Conservation (phyloP, 1,140 invertebrate species). For the Solenopsis invicta region DNA sequence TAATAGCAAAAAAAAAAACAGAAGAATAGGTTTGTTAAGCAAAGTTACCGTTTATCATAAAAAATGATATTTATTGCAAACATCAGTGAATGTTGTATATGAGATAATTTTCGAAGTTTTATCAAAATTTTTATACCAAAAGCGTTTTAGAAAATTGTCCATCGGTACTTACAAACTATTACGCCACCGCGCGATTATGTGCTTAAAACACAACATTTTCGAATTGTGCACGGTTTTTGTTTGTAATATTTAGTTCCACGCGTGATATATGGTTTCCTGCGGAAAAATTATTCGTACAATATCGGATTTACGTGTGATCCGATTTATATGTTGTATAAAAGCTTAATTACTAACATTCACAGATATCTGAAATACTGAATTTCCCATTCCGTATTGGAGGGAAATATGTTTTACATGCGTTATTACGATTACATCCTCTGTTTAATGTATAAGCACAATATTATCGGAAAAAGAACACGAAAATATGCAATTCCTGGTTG, state of each 20-base stretch:
- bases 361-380: conserved; percentile 49
- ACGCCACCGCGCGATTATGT: conserved; percentile 19
- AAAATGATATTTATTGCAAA: conserved; percentile 10
- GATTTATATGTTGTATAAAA: conserved; percentile 48
- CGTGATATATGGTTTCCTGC: conserved; percentile 1
- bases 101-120: conserved; percentile 9
- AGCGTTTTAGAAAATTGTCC: neutral
- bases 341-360: conserved; percentile 52
- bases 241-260: conserved; percentile 38
- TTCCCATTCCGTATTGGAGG: neutral
- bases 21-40: neutral
- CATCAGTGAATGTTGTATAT: neutral
- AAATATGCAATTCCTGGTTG: conserved; percentile 17
- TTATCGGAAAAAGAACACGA: conserved; percentile 9
- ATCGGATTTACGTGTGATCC: conserved; percentile 50
- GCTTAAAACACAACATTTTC: conserved; percentile 17
- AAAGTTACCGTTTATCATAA: neutral
- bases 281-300: conserved; percentile 51
- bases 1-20: too few relatives aligned
- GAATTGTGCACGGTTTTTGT: conserved; percentile 11
- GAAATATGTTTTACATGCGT: conserved; percentile 25
- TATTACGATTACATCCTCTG: conserved; percentile 37
- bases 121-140: neutral
- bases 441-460: conserved; percentile 31
- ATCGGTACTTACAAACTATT: conserved; percentile 16